Base-by-base conservation (phyloP, 1,140 invertebrate genomes). In the Galleria mellonella region DNA sequence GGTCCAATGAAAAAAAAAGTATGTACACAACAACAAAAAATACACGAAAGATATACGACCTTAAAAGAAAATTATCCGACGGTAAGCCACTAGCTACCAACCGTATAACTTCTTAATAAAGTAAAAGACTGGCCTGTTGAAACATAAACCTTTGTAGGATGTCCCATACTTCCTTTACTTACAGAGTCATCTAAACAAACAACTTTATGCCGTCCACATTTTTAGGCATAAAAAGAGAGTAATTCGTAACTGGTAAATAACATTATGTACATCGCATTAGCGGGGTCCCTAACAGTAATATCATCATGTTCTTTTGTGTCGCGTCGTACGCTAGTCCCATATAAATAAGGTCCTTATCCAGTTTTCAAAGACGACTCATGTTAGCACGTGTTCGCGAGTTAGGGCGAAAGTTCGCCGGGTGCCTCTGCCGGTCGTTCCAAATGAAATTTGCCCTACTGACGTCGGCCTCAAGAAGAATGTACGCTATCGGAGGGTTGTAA, bases 301-400 rank as follows among this genome's bases (percentile, higher is more conserved):
- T 71, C 62, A 82, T 76, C 72, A 79, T 77, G 69, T 69, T 71
- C 68, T 74, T 74, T 76, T 70, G 68, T 62, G 70, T 76, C 69
- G 72, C 63, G 43, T 43, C 66, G 68, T 67, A 79, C 78, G 76
- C 68, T 79, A 64, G 72, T 62, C 73, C 71, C 76, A 83, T 79
- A 83, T 72, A 82, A 84, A 84, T 83, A 83, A 79, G 78, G 63
- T 67, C 58, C 60, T 83, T 78, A 83, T 78, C 60, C 68, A 81
- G 64, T 78, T 83, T 83, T 81, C 76, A 79, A 79, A 83, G 72
- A 78, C 55, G 64, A 72, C 41, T 66, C 68, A 55, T 73, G 76
- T 72, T 75, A 83, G 82, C 81, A 83, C 76, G 64, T 84, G 81
- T 78, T 73, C 56, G 55, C 45, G 47, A 69, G 65, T 64, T 65